These are phyloP conservation scores for Drosophila lacteicornis DNA, from an alignment of 1,140 invertebrate genomes.

Conservation along the genomic window DNA sequence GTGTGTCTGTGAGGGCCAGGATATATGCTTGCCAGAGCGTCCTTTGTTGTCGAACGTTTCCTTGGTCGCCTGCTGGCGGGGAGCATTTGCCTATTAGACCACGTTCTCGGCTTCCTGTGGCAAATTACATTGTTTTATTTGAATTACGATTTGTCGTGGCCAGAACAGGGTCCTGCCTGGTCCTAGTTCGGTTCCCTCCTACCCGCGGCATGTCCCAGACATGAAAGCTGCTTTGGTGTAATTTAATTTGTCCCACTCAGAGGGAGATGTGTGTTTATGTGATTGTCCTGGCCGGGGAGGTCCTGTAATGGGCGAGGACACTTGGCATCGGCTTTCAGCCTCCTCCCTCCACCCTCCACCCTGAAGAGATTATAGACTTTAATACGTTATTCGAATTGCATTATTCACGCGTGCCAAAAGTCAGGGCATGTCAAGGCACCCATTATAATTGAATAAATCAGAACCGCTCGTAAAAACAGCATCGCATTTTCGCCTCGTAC, in stretches of 20 bases:
- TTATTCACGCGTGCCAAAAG: conserved; percentile 51
- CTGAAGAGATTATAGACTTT: conserved; percentile 40
- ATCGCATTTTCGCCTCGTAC: conserved; percentile 31
- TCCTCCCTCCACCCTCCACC: not conserved
- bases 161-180: conserved; percentile 9
- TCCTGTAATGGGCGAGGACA: conserved; percentile 10
- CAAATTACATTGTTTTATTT: conserved; percentile 80
- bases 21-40: conserved; percentile 22
- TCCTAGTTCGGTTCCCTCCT: not conserved
- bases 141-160: conserved; percentile 71
- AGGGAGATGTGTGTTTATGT: conserved; percentile 74
- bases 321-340: conserved; percentile 2
- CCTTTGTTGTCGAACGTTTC: conserved; percentile 45
- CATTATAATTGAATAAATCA: conserved; percentile 65
- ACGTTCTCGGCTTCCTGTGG: conserved; percentile 44
- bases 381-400: conserved; percentile 43
- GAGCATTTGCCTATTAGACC: conserved; percentile 51
- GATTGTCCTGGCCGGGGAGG: conserved; percentile 44
- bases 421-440: conserved; percentile 23
- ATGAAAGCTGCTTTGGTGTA: conserved; percentile 77
- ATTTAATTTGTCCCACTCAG: conserved; percentile 75
- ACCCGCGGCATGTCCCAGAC: conserved; percentile 41
- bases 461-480: conserved; percentile 16
- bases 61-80: conserved; percentile 29
- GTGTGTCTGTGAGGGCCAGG: conserved; percentile 30